phyloP scores from a whole-genome alignment of 2,113 vertebrate genomes.

The Vicugna pacos region DNA sequence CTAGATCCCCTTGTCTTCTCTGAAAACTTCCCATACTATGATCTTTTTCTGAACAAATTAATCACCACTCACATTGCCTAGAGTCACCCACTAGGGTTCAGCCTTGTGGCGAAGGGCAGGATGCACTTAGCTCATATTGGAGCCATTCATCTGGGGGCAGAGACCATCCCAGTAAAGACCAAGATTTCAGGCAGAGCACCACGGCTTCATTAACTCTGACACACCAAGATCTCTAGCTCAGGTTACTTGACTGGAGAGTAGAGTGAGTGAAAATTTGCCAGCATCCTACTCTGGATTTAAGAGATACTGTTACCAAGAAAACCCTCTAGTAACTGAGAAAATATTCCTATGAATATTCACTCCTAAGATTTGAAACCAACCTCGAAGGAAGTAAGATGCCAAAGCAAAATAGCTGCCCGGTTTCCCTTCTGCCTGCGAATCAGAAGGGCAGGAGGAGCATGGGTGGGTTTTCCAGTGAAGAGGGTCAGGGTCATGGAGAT shows the following conservation, averaged over 20 bases:
- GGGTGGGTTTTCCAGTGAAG: neutral
- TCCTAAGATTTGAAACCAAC: neutral
- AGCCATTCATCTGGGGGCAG: neutral
- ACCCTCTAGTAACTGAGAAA: neutral
- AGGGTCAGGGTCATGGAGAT: neutral
- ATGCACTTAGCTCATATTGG: neutral
- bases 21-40: neutral
- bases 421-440: neutral
- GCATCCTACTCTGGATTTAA: neutral
- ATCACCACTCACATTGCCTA: neutral
- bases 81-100: neutral
- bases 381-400: neutral
- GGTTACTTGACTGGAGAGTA: neutral
- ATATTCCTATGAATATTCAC: neutral
- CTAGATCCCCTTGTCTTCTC: neutral
- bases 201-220: neutral
- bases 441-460: neutral
- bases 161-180: neutral
- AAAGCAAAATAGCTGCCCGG: neutral
- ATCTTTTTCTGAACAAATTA: neutral
- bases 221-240: neutral
- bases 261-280: neutral
- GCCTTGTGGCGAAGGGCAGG: neutral
- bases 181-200: neutral
- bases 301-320: neutral